Conservation (phyloP, 2,888 invertebrate species). For the Cosmia pyralina region DNA sequence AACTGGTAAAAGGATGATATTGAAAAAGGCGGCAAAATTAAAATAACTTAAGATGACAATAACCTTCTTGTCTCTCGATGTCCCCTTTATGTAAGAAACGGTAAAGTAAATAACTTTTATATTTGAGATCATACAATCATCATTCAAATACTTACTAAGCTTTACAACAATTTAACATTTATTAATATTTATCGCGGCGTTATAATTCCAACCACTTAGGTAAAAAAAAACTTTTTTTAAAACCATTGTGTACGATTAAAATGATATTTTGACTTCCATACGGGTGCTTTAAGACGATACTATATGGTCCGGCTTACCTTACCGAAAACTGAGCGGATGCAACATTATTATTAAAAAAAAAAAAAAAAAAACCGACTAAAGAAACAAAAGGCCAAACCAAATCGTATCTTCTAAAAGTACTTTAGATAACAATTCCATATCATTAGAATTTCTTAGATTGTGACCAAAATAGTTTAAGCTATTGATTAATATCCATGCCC, state of each 20-base stretch:
- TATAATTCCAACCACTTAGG: not conserved
- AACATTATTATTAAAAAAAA: not conserved
- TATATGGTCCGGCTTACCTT: not conserved
- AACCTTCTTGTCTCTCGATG: conserved; percentile 66
- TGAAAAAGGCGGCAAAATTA: conserved; percentile 22
- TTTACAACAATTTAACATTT: not conserved
- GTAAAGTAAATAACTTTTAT: conserved; percentile 52
- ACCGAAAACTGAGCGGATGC: not conserved
- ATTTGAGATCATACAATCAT: conserved; percentile 31
- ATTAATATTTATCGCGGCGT: not conserved
- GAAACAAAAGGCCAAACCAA: not conserved
- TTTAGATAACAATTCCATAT: conserved; percentile 58
- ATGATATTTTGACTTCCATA: conserved; percentile 30
- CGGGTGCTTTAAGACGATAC: conserved; percentile 9
- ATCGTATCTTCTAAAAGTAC: conserved; percentile 29
- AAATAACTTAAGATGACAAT: conserved; percentile 66
- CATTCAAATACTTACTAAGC: conserved; percentile 20
- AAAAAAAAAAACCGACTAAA: not conserved
- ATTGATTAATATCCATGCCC: conserved; percentile 28
- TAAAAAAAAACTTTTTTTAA: conserved; percentile 7
- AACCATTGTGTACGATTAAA: not conserved
- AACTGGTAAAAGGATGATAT: conserved; percentile 23
- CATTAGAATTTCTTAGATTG: conserved; percentile 62
- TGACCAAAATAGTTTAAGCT: conserved; percentile 61
- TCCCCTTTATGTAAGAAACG: conserved; percentile 42